phyloP scores from a whole-genome alignment of 2,797 vertebrate genomes.

The Pachyuromys duprasi region DNA sequence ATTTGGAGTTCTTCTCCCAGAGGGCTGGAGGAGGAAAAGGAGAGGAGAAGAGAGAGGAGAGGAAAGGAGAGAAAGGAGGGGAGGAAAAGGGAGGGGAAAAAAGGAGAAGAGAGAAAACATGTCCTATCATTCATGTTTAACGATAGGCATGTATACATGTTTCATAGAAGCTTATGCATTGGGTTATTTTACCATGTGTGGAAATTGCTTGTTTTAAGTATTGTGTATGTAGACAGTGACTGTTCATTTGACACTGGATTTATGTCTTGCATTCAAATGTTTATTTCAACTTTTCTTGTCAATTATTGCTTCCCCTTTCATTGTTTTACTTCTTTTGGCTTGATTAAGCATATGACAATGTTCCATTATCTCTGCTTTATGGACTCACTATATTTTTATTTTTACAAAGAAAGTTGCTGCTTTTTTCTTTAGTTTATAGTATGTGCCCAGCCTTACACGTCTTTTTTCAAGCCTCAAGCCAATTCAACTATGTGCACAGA shows the following conservation, averaged over 20 bases:
- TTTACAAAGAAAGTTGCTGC: not conserved
- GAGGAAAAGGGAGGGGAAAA: no score
- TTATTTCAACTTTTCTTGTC: not conserved
- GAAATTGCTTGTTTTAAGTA: not conserved
- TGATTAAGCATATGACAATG: not conserved
- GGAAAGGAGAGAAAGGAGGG: not conserved
- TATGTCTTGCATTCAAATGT: not conserved
- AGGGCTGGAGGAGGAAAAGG: not conserved
- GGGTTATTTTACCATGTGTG: not conserved
- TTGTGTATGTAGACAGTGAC: not conserved
- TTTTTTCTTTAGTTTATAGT: not conserved
- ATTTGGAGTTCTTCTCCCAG: not conserved
- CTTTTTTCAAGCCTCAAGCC: not conserved
- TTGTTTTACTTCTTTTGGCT: slow-evolving; percentile 3
- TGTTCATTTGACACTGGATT: not conserved
- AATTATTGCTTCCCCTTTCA: not conserved
- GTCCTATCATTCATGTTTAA: not conserved
- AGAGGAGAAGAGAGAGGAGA: not conserved
- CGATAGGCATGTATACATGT: not conserved
- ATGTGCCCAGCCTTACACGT: not conserved
- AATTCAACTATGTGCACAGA: not conserved
- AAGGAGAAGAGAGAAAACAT: no score
- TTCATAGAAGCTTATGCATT: not conserved
- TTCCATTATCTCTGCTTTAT: not conserved
- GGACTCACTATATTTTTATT: not conserved